Evolutionary conservation across 2,113 vertebrate species (phyloP), one percentile per base, ranked within the genome.

Genomic region (Oophaga pumilio): DNA sequence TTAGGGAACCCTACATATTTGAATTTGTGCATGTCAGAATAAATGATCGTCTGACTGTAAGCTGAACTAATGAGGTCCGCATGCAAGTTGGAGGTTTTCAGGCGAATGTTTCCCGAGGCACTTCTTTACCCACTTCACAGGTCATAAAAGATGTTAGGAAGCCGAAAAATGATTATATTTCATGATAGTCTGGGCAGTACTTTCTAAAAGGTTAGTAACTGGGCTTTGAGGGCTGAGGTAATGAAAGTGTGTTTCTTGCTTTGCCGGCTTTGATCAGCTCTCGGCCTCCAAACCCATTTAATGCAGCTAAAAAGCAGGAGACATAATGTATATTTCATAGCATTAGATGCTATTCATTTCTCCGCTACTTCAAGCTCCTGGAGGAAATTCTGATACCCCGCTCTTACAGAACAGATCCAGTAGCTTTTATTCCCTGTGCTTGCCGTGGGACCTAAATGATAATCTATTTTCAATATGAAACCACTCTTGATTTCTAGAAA

Each of bases 11-110:
- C 82, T 82, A 80, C 1, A 13, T 90, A 89, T 91, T 89, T 80
- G 83, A 73, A 90, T 94, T 90, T 93, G 91, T 89, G 87, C 84
- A 8, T 0, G 91, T 92, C 91, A 94, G 90, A 93, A 89, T 88
- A 91, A 91, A 92, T 88, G 82, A 90, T 85, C 90, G 82, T 89
- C 90, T 24, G 80, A 89, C 0, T 0, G 85, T 33, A 89, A 90
- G 77, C 22, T 77, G 68, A 22, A 85, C 52, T 91, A 93, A 92
- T 33, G 87, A 92, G 89, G 85, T 68, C 87, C 9, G 3, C 33
- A 60, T 86, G 79, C 86, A 89, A 85, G 90, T 33, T 17, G 84
- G 60, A 88, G 62, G n/a, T 33, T 49, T 90, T 84, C 2, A 81
- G 33, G 84, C n/a, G 13, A 89, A 89, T 50, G 49, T 86, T 88